Conservation (phyloP, 1,140 invertebrate species). For the Lepidotrigona ventralis region DNA sequence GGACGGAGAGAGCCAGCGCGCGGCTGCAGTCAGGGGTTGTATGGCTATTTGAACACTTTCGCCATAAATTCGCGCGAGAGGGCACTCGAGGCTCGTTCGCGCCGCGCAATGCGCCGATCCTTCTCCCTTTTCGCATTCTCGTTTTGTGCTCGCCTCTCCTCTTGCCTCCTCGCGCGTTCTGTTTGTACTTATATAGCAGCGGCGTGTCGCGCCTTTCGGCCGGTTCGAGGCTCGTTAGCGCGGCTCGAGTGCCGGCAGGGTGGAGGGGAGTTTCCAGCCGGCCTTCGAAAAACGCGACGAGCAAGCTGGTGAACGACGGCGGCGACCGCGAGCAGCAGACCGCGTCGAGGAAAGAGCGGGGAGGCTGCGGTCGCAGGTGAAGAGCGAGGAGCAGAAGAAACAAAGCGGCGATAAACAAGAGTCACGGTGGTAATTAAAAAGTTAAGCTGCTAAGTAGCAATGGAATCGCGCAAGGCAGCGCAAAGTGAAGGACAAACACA, state of each 20-base stretch:
- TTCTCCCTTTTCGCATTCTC: constrained; percentile 22
- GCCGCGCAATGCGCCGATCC: constrained; percentile 44
- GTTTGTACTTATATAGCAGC: constrained; percentile 4
- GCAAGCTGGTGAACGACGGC: neutral
- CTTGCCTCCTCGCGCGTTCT: neutral
- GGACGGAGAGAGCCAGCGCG: neutral
- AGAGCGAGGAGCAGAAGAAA: constrained; percentile 9
- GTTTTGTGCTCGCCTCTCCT: constrained; percentile 9
- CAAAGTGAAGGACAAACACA: constrained; percentile 30
- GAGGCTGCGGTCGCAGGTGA: neutral
- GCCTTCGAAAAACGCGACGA: constrained; percentile 15
- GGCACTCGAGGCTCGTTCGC: constrained; percentile 57
- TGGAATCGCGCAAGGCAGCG: constrained; percentile 28
- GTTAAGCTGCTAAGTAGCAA: constrained; percentile 70
- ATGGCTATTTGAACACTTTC: constrained; percentile 69
- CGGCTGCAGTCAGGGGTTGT: constrained; percentile 35
- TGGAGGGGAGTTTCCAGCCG: neutral
- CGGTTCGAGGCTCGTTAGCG: constrained; percentile 61
- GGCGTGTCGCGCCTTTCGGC: constrained; percentile 37
- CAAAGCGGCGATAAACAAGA: constrained; percentile 71
- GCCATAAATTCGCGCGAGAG: constrained; percentile 60
- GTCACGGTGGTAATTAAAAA: constrained; percentile 75
- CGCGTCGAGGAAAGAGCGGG: neutral
- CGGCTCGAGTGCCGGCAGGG: neutral
- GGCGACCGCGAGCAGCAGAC: neutral